Evolutionary conservation across 2,888 invertebrate species (phyloP), one percentile per base, ranked within the genome.

Genomic region (Acanthococcus lagerstroemiae): DNA sequence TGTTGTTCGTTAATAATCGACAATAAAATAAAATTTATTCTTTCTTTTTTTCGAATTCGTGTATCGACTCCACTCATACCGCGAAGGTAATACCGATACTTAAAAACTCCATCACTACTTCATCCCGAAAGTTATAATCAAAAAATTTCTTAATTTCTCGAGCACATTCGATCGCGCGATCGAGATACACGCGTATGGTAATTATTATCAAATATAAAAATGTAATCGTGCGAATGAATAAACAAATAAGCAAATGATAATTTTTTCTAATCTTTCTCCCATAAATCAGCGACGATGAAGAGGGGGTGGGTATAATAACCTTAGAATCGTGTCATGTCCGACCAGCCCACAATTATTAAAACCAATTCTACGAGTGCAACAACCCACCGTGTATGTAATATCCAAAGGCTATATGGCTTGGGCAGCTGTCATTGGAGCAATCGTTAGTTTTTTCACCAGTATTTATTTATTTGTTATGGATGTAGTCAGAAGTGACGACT

Each of bases 291-390:
- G 48, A 19, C 9, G 60, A 48, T 21, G 48, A 60, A 52, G 63
- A 30, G 54, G 30, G 63, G 63, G 63, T 63, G 63, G 54, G 52
- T 63, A 54, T 63, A 63, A 63, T 63, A 63, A 63, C 50, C 63
- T 63, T 37, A 37, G 63, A 63, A 63, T 63, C 63, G 63, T 52
- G 63, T 63, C 63, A 63, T 52, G 63, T 54, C 63, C 44, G 52
- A 63, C 63, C 63, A 52, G 54, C 63, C 63, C 63, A 63, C 63
- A 63, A 63, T 58, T 58, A 63, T 63, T 63, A 63, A 63, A 63
- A 63, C 63, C 63, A 63, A 63, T 63, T 63, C 63, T 52, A 37
- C 37, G 37, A 37, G 37, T 37, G n/a, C 37, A 37, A 37, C 37
- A 37, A 37, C 37, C 37, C 37, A 37, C 37, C 37, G 37, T 46